Conservation (phyloP, 2,888 invertebrate genomes). For the Patella depressa region DNA sequence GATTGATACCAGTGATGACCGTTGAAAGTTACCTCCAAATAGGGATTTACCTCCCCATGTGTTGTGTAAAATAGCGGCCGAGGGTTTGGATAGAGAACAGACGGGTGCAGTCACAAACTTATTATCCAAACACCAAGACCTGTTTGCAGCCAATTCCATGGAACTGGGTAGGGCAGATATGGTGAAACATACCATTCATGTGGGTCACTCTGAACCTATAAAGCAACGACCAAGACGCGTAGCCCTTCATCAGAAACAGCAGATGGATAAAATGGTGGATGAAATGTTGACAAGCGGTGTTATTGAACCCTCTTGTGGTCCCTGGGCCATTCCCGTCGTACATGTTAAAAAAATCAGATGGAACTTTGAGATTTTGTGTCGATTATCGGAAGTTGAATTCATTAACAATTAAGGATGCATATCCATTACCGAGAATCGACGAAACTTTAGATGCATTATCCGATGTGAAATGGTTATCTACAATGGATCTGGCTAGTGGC, state of each 20-base stretch:
- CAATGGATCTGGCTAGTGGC: not conserved
- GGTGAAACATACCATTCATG: not conserved
- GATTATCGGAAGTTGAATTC: no score
- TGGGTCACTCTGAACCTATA: slow-evolving; percentile 2
- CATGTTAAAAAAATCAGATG: no score
- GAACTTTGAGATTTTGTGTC: no score
- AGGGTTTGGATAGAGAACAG: slow-evolving; percentile 5
- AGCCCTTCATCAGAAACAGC: not conserved
- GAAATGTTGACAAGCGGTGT: no score
- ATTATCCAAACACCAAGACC: not conserved
- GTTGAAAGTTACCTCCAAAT: not conserved
- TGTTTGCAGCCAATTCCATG: not conserved
- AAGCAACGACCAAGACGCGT: not conserved
- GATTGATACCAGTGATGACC: not conserved
- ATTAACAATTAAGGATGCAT: no score
- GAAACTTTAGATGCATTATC: not conserved
- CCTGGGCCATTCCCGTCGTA: no score
- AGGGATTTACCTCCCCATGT: not conserved
- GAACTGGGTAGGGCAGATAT: not conserved
- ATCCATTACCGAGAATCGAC: not conserved
- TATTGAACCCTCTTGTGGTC: no score
- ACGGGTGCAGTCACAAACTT: not conserved
- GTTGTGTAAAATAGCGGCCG: not conserved
- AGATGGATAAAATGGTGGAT: no score
- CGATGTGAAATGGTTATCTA: not conserved